phyloP scores from a whole-genome alignment of 2,888 invertebrate species.

The Subacronicta megacephala region DNA sequence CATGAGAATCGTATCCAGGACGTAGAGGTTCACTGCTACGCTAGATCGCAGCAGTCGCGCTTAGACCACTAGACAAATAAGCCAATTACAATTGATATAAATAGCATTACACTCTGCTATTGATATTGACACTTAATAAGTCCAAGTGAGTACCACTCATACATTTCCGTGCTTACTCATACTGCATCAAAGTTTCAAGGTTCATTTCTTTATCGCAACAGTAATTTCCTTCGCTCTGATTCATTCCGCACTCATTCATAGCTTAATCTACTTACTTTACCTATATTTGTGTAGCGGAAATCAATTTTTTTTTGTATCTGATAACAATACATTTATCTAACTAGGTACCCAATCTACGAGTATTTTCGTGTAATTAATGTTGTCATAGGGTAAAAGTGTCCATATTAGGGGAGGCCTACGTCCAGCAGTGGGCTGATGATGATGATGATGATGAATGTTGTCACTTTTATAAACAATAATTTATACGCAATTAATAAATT shows the following conservation, averaged over 20 bases:
- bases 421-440: no score
- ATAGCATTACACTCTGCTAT: not conserved
- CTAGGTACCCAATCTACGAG: not conserved
- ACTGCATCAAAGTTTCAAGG: slow-evolving; percentile 31
- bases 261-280: slow-evolving; percentile 32
- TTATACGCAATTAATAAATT: no score
- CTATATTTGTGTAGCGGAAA: slow-evolving; percentile 11
- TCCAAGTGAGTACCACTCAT: not conserved
- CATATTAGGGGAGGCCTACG: no score
- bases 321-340: slow-evolving; percentile 14
- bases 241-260: slow-evolving; percentile 38
- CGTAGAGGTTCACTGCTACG: no score
- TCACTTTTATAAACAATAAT: no score
- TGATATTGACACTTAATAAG: not conserved
- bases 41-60: no score
- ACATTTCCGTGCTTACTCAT: slow-evolving; percentile 29
- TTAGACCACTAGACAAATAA: no score
- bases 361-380: no score
- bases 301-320: slow-evolving; percentile 22
- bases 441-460: no score
- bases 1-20: no score
- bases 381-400: no score
- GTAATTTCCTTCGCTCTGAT: slow-evolving; percentile 35
- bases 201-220: slow-evolving; percentile 13
- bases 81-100: no score